Conservation (phyloP, 1,140 invertebrate genomes). For the Philopotamus ludificatus region DNA sequence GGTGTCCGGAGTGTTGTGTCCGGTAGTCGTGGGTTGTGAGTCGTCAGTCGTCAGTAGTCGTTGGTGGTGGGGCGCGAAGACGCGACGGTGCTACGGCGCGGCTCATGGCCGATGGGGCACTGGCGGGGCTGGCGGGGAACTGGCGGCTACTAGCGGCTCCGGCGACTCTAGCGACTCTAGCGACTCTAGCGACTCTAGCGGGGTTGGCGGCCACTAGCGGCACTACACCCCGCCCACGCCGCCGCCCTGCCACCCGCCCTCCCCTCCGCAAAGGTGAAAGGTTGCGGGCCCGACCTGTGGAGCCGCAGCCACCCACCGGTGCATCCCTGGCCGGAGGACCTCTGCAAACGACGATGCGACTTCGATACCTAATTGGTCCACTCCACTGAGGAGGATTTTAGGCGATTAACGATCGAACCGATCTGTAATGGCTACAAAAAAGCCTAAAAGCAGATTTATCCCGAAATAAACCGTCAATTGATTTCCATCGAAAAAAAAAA, state of each 20-base stretch:
- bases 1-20: not conserved
- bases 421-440: no score
- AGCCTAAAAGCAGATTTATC: no score
- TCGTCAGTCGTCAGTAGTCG: not conserved
- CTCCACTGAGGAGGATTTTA: no score
- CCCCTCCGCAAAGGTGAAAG: conserved; percentile 27
- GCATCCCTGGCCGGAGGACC: no score
- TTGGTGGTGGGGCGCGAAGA: not conserved
- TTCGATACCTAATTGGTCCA: no score
- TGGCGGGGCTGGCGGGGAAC: not conserved
- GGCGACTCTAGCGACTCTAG: no score
- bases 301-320: not conserved
- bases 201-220: conserved; percentile 7
- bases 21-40: conserved; percentile 1
- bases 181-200: no score
- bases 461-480: no score
- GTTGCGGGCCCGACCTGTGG: conserved; percentile 25
- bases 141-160: conserved; percentile 11
- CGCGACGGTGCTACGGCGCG: conserved; percentile 1
- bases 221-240: conserved; percentile 19
- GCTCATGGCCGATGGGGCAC: not conserved
- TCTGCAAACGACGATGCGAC: no score
- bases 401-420: no score
- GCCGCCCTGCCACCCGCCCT: not conserved
- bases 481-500: no score